Evolutionary conservation across 2,888 invertebrate genomes (phyloP).

Genomic region (Drosophila nigricruria): DNA sequence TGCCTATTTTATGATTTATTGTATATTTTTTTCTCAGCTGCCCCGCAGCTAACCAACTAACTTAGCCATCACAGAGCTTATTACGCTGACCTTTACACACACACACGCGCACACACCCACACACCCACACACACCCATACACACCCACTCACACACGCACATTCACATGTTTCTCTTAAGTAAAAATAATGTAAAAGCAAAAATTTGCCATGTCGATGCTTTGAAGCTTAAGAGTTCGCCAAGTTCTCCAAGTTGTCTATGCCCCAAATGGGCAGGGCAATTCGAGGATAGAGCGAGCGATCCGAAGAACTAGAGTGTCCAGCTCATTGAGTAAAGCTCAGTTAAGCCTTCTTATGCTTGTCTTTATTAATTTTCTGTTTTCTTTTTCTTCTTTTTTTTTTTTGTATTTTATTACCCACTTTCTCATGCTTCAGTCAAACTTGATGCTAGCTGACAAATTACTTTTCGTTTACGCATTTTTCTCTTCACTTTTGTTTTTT

Average conservation of each 20-base stretch:
- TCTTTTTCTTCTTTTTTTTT: not conserved
- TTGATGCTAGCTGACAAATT: constrained; percentile 10
- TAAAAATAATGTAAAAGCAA: constrained; percentile 32
- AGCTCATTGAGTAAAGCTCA: constrained; percentile 51
- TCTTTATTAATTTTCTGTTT: constrained; percentile 44
- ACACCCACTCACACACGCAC: constrained; percentile 1
- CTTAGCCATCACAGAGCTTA: constrained; percentile 55
- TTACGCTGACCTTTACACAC: constrained; percentile 68
- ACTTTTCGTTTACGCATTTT: not conserved
- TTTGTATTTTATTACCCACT: not conserved
- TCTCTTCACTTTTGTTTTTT: not conserved
- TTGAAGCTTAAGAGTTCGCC: constrained; percentile 26
- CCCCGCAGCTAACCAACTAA: constrained; percentile 50
- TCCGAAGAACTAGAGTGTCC: constrained; percentile 38
- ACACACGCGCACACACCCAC: constrained; percentile 17
- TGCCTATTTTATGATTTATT: constrained; percentile 79
- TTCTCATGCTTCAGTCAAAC: constrained; percentile 6
- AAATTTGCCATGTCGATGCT: constrained; percentile 38
- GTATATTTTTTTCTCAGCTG: constrained; percentile 62
- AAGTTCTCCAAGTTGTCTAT: constrained; percentile 16
- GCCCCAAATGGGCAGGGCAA: not conserved
- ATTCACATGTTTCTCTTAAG: constrained; percentile 9
- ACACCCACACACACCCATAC: constrained; percentile 12
- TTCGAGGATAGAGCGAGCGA: not conserved
- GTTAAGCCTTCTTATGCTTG: constrained; percentile 42